Conservation (phyloP, 92 coral and sea anemone genomes). For the Porites rus region DNA sequence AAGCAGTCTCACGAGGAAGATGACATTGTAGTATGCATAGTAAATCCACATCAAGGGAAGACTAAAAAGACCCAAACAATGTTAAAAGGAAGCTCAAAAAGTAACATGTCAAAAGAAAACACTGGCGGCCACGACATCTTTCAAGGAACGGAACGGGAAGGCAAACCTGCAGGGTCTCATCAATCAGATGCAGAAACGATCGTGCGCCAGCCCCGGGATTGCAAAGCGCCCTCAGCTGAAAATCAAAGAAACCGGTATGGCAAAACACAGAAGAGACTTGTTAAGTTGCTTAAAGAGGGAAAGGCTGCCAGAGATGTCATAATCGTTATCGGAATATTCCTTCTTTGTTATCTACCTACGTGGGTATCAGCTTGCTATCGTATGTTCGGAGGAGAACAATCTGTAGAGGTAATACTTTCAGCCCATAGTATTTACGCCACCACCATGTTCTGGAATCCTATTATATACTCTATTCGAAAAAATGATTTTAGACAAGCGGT, state of each 20-base stretch:
- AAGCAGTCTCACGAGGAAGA: background rate
- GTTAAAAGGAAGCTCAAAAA: background rate
- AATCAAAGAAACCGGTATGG: background rate
- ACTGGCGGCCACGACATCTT: background rate
- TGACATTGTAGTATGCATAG: background rate
- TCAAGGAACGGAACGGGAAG: background rate
- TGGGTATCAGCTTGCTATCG: background rate
- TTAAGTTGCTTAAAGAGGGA: constrained; percentile 13
- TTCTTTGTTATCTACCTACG: background rate
- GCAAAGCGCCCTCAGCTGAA: background rate
- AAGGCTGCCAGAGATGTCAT: constrained; percentile 22
- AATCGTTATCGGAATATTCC: background rate
- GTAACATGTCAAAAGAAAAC: background rate
- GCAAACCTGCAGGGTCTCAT: background rate
- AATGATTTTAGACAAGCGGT: constrained; percentile 4
- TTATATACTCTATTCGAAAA: constrained; percentile 16
- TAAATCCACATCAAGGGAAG: background rate
- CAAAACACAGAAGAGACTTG: background rate
- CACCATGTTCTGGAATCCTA: constrained; percentile 1
- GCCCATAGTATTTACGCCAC: background rate
- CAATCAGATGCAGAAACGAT: background rate
- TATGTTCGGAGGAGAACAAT: background rate
- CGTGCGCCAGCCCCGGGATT: background rate
- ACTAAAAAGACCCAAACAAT: background rate
- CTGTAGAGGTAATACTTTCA: background rate